Evolutionary conservation across 2,797 vertebrate genomes (phyloP).

Genomic region (Mormyrus proboscirostris): DNA sequence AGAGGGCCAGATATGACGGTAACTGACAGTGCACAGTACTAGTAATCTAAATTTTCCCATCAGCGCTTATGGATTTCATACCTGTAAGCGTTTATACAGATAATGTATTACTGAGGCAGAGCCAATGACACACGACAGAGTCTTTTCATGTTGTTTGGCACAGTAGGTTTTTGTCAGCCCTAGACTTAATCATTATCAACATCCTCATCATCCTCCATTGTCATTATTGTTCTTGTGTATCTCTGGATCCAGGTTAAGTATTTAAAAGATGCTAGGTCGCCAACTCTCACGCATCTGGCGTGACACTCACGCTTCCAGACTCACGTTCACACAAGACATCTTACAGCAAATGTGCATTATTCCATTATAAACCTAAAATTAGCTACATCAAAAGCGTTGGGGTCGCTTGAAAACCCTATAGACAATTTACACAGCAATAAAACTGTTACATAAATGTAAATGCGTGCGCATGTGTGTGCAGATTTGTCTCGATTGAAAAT

Average conservation of each 20-base stretch:
- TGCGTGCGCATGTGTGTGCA: not conserved
- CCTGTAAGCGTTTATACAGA: not conserved
- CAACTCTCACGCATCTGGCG: not conserved
- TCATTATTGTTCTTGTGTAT: not conserved
- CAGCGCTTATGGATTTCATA: not conserved
- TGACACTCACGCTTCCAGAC: not conserved
- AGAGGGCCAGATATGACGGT: not conserved
- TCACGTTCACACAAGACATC: not conserved
- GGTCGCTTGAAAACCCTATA: not conserved
- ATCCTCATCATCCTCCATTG: not conserved
- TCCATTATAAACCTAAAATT: not conserved
- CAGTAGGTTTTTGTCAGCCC: no score
- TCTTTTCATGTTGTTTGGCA: not conserved
- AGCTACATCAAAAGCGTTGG: not conserved
- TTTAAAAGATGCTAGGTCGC: not conserved
- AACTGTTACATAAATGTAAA: not conserved
- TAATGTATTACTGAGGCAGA: not conserved
- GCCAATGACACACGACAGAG: not conserved
- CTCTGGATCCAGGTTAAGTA: not conserved
- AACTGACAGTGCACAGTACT: not conserved
- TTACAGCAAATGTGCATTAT: not conserved
- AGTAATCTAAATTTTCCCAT: not conserved
- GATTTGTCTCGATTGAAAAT: not conserved
- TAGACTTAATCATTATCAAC: not conserved
- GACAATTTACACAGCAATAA: not conserved